Base-by-base conservation (phyloP, 2,113 vertebrate genomes). In the Clinocottus analis region DNA sequence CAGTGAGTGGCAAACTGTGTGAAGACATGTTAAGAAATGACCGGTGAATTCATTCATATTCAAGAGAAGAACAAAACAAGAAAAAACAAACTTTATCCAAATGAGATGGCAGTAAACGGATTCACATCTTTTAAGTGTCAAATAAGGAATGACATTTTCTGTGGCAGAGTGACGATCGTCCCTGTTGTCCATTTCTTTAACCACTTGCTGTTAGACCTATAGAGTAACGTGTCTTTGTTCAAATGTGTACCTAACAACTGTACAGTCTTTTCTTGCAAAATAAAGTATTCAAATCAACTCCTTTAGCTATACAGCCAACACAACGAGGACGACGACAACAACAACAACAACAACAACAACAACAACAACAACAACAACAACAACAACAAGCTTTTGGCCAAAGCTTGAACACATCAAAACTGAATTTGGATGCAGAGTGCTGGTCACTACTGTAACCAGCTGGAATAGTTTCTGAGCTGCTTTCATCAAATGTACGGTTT, bases 371-470 rank as follows among this genome's bases (percentile, higher is more conserved):
- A 49, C 51, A 53, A 43, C 59, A 21, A 49, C 64, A n/a, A 33
- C 17, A 13, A 61, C 63, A 47, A 78, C 41, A 41, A 81, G 62
- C 55, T 81, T 90, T 70, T 61, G 81, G 79, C 75, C 49, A 71
- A 85, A 83, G 71, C 87, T 82, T 81, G 62, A 87, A 83, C 65
- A 59, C 39, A 43, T 82, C n/a, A 51, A 75, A 85, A 67, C 60
- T 23, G 68, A 78, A 67, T 65, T 66, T 73, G 67, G 72, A 78
- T 5, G 13, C 89, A 87, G 91, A 83, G 92, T 92, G 94, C 94
- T 90, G 94, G 92, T 85, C 93, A 93, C 92, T 74, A 81, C 93
- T 92, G 87, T 72, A 37, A 76, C 80, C 80, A 76, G 65, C 37
- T 61, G 51, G 70, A 63, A 49, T 58, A 77, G 59, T 82, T 77